phyloP scores from a whole-genome alignment of 1,140 invertebrate species.

The Aphaenogaster rudis region DNA sequence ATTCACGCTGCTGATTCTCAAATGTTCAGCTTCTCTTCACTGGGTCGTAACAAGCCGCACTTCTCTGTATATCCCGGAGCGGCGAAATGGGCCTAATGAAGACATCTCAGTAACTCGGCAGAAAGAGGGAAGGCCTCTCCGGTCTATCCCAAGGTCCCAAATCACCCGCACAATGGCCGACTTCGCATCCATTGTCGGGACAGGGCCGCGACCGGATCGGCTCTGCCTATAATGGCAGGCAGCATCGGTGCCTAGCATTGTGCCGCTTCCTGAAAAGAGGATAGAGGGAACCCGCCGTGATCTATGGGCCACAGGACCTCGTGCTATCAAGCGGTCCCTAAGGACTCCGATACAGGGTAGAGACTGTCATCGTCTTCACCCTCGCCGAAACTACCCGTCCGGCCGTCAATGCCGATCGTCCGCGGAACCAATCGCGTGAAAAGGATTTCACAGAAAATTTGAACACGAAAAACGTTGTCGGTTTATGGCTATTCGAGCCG shows the following conservation, averaged over 20 bases:
- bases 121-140: conserved; percentile 55
- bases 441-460: conserved; percentile 85
- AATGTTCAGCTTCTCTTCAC: conserved; percentile 25
- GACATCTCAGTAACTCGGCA: conserved; percentile 70
- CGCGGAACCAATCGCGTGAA: conserved; percentile 81
- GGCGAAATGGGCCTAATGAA: conserved; percentile 71
- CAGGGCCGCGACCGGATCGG: conserved; percentile 63
- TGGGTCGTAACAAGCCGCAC: conserved; percentile 50
- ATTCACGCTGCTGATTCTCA: conserved; percentile 6
- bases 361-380: conserved; percentile 19
- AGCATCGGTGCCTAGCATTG: conserved; percentile 63
- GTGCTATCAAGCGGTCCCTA: conserved; percentile 41
- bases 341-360: background rate
- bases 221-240: conserved; percentile 60
- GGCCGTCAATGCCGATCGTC: conserved; percentile 25
- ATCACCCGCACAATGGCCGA: conserved; percentile 72
- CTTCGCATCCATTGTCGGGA: conserved; percentile 70
- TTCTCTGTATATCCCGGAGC: conserved; percentile 52
- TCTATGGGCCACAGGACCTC: conserved; percentile 65
- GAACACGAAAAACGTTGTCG: conserved; percentile 77
- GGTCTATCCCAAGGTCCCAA: conserved; percentile 53
- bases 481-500: conserved; percentile 52
- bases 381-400: conserved; percentile 9
- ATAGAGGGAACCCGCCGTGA: conserved; percentile 58
- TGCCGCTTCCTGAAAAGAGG: conserved; percentile 71